phyloP scores from a whole-genome alignment of 2,888 invertebrate genomes.

The Tipula helvola region DNA sequence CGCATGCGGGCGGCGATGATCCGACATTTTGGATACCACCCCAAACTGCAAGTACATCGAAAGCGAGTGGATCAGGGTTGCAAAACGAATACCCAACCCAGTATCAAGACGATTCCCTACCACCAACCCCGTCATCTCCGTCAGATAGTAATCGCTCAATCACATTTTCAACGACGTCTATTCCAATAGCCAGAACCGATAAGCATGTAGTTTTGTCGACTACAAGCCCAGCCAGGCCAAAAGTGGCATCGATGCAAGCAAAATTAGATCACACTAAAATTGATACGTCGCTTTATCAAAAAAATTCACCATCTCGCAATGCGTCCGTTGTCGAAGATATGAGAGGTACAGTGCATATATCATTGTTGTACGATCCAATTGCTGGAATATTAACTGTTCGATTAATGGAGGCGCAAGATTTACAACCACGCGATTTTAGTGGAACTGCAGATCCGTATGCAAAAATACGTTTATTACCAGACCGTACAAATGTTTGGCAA shows the following conservation, averaged over 20 bases:
- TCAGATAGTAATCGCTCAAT: constrained; percentile 35
- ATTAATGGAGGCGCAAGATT: constrained; percentile 47
- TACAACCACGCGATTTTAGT: constrained; percentile 44
- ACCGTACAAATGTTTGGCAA: constrained; percentile 48
- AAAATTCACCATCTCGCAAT: constrained; percentile 28
- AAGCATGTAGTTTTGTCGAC: constrained; percentile 43
- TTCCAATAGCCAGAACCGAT: constrained; percentile 38
- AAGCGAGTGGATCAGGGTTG: not conserved
- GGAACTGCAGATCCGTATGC: constrained; percentile 55
- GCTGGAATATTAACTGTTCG: constrained; percentile 49
- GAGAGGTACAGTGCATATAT: constrained; percentile 49
- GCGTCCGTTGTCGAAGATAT: constrained; percentile 35
- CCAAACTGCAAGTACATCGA: not conserved
- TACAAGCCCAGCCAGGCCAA: constrained; percentile 37
- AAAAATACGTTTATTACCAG: constrained; percentile 47
- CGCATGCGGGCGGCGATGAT: constrained; percentile 31
- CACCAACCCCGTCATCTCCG: constrained; percentile 37
- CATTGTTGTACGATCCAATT: constrained; percentile 47
- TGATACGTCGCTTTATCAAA: constrained; percentile 43
- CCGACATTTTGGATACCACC: constrained; percentile 39
- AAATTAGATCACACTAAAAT: constrained; percentile 51
- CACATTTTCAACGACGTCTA: constrained; percentile 32
- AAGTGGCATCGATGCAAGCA: constrained; percentile 46
- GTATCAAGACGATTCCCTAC: constrained; percentile 32
- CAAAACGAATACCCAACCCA: not conserved